These are phyloP conservation scores for Theristicus caerulescens DNA, from an alignment of 2,113 vertebrate genomes.

Conservation along the genomic window DNA sequence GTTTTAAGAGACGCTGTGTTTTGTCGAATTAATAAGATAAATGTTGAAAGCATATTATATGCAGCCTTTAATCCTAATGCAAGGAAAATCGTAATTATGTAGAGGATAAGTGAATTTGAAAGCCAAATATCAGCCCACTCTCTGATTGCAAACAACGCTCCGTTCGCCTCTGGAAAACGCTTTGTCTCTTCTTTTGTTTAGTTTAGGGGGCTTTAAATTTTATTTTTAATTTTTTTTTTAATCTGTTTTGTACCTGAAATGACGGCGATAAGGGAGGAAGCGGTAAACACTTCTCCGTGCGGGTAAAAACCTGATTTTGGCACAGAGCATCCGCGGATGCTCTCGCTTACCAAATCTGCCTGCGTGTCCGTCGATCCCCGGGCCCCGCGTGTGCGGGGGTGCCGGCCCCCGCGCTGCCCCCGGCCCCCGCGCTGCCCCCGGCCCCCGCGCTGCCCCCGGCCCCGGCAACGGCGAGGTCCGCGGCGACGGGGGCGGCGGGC, in stretches of 20 bases:
- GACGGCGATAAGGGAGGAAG: not conserved
- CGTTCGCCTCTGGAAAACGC: not conserved
- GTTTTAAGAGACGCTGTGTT: conserved; percentile 24
- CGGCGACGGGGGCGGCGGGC: too few relatives aligned
- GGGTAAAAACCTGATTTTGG: not conserved
- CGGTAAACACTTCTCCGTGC: not conserved
- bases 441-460: too few relatives aligned
- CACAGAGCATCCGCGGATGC: not conserved
- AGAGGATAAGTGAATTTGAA: conserved; percentile 55
- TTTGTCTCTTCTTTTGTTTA: conserved; percentile 40
- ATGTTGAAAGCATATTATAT: conserved; percentile 59
- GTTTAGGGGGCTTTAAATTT: not conserved
- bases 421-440: too few relatives aligned
- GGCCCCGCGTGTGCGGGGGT: not conserved
- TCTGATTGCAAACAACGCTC: conserved; percentile 9
- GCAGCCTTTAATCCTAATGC: conserved; percentile 66
- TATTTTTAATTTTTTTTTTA: not conserved
- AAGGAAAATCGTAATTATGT: conserved; percentile 53
- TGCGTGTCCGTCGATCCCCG: not conserved
- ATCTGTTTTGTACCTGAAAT: not conserved
- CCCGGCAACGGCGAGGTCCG: too few relatives aligned
- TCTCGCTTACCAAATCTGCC: not conserved
- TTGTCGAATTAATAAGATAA: conserved; percentile 61
- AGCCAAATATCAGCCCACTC: conserved; percentile 31
- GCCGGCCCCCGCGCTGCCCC: too few relatives aligned